These are phyloP conservation scores for Steinernema feltiae DNA, from an alignment of 1,140 invertebrate genomes.

Conservation along the genomic window DNA sequence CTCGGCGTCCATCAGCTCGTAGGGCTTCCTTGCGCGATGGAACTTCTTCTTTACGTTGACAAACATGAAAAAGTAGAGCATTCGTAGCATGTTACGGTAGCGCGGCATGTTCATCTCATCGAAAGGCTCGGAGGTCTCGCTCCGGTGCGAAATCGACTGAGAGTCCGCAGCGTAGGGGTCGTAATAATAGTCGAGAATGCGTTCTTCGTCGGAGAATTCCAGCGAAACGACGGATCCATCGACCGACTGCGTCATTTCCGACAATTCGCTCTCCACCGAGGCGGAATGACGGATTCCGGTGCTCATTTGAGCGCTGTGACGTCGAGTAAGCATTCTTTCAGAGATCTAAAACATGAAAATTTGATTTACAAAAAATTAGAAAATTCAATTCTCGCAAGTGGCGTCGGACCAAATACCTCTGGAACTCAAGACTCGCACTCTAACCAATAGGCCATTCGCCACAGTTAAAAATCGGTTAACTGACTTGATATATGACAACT, in stretches of 20 bases:
- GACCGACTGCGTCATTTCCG: slow-evolving; percentile 5
- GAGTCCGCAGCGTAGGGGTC: slow-evolving; percentile 14
- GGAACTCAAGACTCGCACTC: too few relatives aligned
- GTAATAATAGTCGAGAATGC: slow-evolving; percentile 5
- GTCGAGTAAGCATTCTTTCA: neutral
- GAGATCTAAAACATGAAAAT: too few relatives aligned
- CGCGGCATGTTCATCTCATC: slow-evolving; percentile 31
- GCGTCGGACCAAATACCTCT: too few relatives aligned
- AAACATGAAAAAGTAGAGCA: slow-evolving; percentile 42
- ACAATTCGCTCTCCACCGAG: neutral
- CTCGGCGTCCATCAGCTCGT: slow-evolving; percentile 44
- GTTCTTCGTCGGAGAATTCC: slow-evolving; percentile 15
- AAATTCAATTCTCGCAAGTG: too few relatives aligned
- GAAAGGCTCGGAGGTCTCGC: slow-evolving; percentile 1
- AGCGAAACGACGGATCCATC: slow-evolving; percentile 1
- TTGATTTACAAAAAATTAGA: too few relatives aligned
- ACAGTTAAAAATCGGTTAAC: too few relatives aligned
- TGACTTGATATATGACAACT: too few relatives aligned
- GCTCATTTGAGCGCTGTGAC: neutral
- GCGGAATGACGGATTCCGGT: neutral
- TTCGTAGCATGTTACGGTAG: slow-evolving; percentile 36
- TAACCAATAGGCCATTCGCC: too few relatives aligned
- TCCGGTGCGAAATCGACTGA: neutral
- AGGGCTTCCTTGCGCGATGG: slow-evolving; percentile 39
- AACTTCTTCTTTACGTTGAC: slow-evolving; percentile 35